Evolutionary conservation across 2,797 vertebrate species (phyloP).

Genomic region (Lagocephalus sceleratus): DNA sequence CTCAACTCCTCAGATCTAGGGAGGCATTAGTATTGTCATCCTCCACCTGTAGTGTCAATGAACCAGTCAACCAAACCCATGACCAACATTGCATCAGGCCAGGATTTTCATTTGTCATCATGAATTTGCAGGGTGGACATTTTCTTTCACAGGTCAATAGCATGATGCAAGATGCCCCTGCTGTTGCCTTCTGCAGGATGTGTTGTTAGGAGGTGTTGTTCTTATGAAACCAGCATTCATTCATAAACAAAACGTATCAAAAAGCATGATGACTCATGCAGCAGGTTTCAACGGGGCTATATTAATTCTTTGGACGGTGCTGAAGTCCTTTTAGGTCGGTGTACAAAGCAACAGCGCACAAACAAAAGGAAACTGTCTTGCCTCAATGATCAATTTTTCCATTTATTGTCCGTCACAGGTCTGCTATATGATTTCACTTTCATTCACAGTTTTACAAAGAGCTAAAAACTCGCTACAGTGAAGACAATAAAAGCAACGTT

Average conservation of each 20-base stretch:
- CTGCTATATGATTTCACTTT: conserved; percentile 26
- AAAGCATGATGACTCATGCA: not conserved
- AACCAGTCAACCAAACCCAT: conserved; percentile 34
- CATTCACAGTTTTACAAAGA: conserved; percentile 43
- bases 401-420: conserved; percentile 24
- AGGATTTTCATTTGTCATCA: conserved; percentile 30
- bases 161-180: conserved; percentile 65
- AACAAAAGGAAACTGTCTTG: conserved; percentile 7
- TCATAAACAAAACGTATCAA: not conserved
- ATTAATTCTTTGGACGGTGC: conserved; percentile 49
- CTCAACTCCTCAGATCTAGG: not conserved
- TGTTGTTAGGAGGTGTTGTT: not conserved
- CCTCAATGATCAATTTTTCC: conserved; percentile 18
- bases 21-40: not conserved
- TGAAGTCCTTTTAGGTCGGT: conserved; percentile 31
- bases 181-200: conserved; percentile 52
- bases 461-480: conserved; percentile 40
- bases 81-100: conserved; percentile 63
- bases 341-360: conserved; percentile 31
- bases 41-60: not conserved
- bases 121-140: conserved; percentile 49
- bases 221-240: not conserved
- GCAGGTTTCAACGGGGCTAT: conserved; percentile 35
- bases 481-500: conserved; percentile 44
- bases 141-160: conserved; percentile 47